phyloP scores from a whole-genome alignment of 2,797 vertebrate species.

The Halcyon leucocephala region DNA sequence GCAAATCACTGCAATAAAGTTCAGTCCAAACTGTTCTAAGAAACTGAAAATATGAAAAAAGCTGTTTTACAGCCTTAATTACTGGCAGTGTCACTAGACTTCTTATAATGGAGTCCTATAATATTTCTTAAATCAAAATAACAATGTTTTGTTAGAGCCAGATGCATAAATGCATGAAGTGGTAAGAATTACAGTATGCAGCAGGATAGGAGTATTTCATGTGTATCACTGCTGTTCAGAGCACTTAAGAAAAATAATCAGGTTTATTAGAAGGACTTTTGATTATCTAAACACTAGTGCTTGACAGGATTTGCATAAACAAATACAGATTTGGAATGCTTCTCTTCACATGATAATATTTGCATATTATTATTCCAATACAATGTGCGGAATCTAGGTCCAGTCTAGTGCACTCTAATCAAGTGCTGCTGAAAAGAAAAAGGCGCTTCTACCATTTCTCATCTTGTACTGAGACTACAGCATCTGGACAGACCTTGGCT shows the following conservation, averaged over 20 bases:
- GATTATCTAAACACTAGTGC: background rate
- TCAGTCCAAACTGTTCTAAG: background rate
- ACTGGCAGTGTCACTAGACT: background rate
- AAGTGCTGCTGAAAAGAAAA: background rate
- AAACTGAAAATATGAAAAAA: background rate
- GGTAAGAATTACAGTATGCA: background rate
- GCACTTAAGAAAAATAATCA: background rate
- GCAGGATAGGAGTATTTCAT: background rate
- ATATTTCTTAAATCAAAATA: background rate
- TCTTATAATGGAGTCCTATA: background rate
- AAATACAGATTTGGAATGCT: background rate
- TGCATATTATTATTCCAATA: background rate
- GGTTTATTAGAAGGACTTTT: background rate
- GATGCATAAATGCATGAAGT: background rate
- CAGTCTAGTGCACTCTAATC: background rate
- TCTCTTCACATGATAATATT: background rate
- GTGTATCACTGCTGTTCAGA: background rate
- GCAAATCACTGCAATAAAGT: conserved; percentile 5
- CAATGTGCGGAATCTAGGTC: background rate
- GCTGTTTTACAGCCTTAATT: background rate
- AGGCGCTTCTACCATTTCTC: background rate
- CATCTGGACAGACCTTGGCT: background rate
- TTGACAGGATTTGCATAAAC: background rate
- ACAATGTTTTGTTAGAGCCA: background rate
- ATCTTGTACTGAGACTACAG: background rate